A percentile compares a stretch with the other conserved stretches of the same genome.
Evolutionary conservation across 2,797 vertebrate genomes (phyloP).

Genomic region (Babyrousa celebensis): DNA sequence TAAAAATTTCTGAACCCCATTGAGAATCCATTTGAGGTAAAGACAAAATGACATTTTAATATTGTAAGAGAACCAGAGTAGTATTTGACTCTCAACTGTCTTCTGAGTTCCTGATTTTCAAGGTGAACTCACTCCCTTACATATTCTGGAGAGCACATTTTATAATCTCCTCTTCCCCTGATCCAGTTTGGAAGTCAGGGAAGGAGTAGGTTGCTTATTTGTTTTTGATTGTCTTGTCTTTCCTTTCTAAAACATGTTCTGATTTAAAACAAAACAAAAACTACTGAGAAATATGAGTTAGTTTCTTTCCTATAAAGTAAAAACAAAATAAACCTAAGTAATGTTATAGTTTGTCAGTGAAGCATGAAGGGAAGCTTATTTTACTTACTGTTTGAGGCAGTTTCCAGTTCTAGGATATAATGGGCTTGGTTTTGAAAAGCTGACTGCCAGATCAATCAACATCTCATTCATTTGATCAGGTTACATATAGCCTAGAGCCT

Average conservation of each 20-base stretch:
- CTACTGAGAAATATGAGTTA: neutral
- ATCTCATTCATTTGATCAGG: conserved; percentile 66
- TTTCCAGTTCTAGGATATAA: conserved; percentile 48
- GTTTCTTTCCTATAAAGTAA: neutral
- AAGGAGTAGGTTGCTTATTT: neutral
- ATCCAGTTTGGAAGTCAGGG: neutral
- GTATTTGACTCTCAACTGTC: neutral
- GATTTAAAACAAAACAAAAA: neutral
- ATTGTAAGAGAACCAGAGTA: neutral
- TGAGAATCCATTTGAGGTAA: neutral
- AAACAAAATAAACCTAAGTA: neutral
- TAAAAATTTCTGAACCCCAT: neutral
- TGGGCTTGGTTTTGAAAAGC: conserved; percentile 55
- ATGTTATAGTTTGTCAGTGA: neutral
- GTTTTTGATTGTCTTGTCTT: conserved; percentile 29
- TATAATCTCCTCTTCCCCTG: neutral
- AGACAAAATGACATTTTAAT: neutral
- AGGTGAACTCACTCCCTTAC: neutral
- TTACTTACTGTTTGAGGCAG: conserved; percentile 35
- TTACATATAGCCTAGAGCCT: conserved; percentile 37
- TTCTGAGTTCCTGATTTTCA: neutral
- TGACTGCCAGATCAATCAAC: conserved; percentile 46
- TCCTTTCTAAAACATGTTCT: conserved; percentile 10
- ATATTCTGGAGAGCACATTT: neutral
- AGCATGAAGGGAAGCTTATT: conserved; percentile 62